Evolutionary conservation across 2,113 vertebrate genomes (phyloP), one percentile per base, ranked within the genome.

Genomic region (Lontra canadensis): DNA sequence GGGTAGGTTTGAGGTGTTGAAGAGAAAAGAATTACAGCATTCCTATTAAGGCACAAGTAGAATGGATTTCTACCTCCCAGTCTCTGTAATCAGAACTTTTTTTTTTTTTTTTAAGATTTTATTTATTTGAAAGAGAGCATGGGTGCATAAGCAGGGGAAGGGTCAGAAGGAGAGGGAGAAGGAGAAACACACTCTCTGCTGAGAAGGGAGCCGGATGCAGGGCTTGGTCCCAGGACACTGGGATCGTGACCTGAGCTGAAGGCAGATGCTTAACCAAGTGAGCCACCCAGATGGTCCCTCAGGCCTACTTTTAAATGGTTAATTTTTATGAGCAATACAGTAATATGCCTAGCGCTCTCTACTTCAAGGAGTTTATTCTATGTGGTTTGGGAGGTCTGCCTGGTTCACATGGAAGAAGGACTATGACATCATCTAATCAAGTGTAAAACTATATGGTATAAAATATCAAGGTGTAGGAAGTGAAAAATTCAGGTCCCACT

Each of bases 261-360:
- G 7, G 34, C 65, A 69, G 65, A 20, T 4, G 7, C 34, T 69
- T 69, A 69, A 69, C 7, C 17, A 3, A 18, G 0, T n/a, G 65
- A 69, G 17, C 34, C 34, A 9, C 65, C 34, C 34, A 15, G 7
- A 17, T 0, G 3, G 15, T 4, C 17, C 7, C 0, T 25, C 73
- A 36, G 10, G 52, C 15, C 34, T 25, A 26, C 39, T 79, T 89
- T 49, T 34, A 79, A 94, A 34, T 3, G 11, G 31, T 59, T 91
- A 20, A 89, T 55, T 34, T 81, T 95, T 36, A 69, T 21, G 14
- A 90, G 14, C 44, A 76, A 63, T 63, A 1, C 15, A n/a, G 1
- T 78, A 12, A 20, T 76, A 44, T 67, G 2, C 2, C 31, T 31
- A 59, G 26, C 42, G 26, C 7, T 36, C 8, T 76, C 49, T 78